Evolutionary conservation across 1,140 invertebrate genomes (phyloP).

Genomic region (Doryteuthis pealeii): DNA sequence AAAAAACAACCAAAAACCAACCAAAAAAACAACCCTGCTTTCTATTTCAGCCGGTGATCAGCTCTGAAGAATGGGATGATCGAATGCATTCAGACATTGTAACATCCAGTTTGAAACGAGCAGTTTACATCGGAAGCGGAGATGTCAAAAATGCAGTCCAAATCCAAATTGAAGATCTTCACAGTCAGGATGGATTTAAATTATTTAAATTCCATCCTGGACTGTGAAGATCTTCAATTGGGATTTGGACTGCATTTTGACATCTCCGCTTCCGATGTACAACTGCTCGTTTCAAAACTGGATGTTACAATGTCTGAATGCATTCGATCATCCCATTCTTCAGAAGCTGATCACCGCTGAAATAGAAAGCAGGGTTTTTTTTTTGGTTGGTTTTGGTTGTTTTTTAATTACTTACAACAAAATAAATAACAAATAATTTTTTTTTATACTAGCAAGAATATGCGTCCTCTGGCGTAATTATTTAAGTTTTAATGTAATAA

Average conservation of each 20-base stretch:
- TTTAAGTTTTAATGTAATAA: too few relatives aligned
- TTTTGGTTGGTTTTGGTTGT: too few relatives aligned
- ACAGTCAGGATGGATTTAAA: conserved; percentile 25
- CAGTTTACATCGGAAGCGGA: conserved; percentile 41
- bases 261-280: conserved; percentile 39
- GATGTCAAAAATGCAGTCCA: conserved; percentile 28
- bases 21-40: too few relatives aligned
- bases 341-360: conserved; percentile 47
- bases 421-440: too few relatives aligned
- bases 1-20: too few relatives aligned
- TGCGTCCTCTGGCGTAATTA: too few relatives aligned
- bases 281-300: conserved; percentile 42
- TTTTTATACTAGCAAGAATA: too few relatives aligned
- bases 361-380: too few relatives aligned
- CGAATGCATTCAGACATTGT: conserved; percentile 51
- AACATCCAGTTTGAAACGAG: conserved; percentile 45
- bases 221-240: conserved; percentile 15
- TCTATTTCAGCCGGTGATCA: conserved; percentile 39
- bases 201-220: conserved; percentile 39
- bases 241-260: conserved; percentile 24
- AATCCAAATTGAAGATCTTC: conserved; percentile 12
- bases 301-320: conserved; percentile 52
- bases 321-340: conserved; percentile 51
- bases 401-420: too few relatives aligned
- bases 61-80: conserved; percentile 53